These are phyloP conservation scores for Tetraneura akinire DNA, from an alignment of 1,140 invertebrate genomes.

Conservation along the genomic window DNA sequence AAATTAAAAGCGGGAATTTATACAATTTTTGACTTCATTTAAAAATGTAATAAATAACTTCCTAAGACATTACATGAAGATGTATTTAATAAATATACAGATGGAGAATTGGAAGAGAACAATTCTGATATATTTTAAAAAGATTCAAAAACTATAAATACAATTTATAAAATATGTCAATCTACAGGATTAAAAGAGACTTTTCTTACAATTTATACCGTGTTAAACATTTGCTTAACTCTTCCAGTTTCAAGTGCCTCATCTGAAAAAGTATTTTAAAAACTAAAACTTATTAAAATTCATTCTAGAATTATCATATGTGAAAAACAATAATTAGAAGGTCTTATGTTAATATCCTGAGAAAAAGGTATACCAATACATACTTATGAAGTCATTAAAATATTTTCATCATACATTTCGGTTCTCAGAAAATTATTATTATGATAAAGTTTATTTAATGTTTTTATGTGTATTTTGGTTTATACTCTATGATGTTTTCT, in stretches of 20 bases:
- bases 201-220: background rate
- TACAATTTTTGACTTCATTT: background rate
- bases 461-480: too few relatives aligned
- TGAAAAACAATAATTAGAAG: slow-evolving; percentile 3
- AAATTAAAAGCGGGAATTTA: background rate
- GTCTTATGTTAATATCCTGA: background rate
- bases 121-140: background rate
- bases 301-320: background rate
- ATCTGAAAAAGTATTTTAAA: slow-evolving; percentile 14
- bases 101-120: background rate
- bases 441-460: background rate
- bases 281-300: slow-evolving; percentile 8
- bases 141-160: background rate
- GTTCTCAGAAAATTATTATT: background rate
- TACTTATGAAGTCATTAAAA: background rate
- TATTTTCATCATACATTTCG: background rate
- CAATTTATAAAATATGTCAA: background rate
- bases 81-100: background rate
- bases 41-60: background rate
- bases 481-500: too few relatives aligned
- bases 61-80: background rate
- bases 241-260: background rate
- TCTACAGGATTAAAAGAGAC: background rate
- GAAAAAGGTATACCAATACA: background rate
- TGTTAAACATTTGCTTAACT: background rate